Conservation (phyloP, 2,113 vertebrate genomes). For the Cinclus mexicanus region DNA sequence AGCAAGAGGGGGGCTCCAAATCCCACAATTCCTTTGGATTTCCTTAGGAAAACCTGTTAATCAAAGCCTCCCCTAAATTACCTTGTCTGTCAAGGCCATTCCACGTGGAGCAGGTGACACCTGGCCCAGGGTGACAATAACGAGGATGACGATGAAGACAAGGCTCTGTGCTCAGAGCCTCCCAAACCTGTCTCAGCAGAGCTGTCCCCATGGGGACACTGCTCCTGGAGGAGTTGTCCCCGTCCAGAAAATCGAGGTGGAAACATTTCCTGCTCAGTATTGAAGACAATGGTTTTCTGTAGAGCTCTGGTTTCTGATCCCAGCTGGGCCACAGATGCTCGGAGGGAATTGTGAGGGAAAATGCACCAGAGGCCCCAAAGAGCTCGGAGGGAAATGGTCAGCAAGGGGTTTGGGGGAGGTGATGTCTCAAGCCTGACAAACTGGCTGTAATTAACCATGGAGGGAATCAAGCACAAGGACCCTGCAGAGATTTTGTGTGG, state of each 20-base stretch:
- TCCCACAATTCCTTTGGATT: background rate
- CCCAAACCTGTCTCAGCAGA: background rate
- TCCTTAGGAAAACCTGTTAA: background rate
- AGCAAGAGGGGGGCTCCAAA: background rate
- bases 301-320: background rate
- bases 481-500: background rate
- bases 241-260: background rate
- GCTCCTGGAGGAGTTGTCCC: background rate
- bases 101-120: background rate
- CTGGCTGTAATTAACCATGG: background rate
- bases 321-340: background rate
- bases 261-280: background rate
- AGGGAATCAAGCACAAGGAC: background rate
- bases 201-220: background rate
- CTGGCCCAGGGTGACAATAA: background rate
- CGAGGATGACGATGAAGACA: background rate
- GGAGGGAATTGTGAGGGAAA: background rate
- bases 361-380: background rate
- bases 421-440: background rate
- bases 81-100: background rate
- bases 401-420: background rate
- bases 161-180: background rate
- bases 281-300: background rate
- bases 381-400: background rate
- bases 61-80: background rate